phyloP scores from a whole-genome alignment of 2,113 vertebrate genomes.

The Festucalex cinctus region DNA sequence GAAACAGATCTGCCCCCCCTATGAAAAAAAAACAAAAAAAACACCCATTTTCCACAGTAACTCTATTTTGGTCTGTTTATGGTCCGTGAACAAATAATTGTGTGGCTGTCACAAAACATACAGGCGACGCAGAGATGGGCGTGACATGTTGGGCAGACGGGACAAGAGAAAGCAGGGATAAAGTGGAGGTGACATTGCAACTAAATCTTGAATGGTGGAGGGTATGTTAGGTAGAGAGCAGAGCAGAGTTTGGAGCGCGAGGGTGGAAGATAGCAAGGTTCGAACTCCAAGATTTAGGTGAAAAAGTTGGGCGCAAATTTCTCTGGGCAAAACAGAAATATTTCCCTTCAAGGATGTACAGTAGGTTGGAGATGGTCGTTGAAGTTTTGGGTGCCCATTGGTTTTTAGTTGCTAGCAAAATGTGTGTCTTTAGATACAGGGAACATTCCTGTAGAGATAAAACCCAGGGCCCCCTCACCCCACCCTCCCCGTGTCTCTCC shows the following conservation, averaged over 20 bases:
- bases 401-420: conserved; percentile 54
- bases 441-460: conserved; percentile 76
- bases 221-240: conserved; percentile 26
- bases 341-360: not conserved
- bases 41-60: conserved; percentile 63
- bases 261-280: conserved; percentile 6
- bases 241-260: conserved; percentile 15
- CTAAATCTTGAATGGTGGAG: conserved; percentile 33
- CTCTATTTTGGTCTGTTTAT: conserved; percentile 40
- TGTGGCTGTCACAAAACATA: conserved; percentile 69
- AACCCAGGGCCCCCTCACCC: conserved; percentile 55
- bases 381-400: conserved; percentile 28
- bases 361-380: conserved; percentile 1
- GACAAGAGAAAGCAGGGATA: conserved; percentile 58
- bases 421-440: conserved; percentile 72
- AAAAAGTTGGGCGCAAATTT: not conserved
- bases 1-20: conserved; percentile 47
- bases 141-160: conserved; percentile 44
- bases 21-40: conserved; percentile 6
- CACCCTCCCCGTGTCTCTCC: conserved; percentile 54
- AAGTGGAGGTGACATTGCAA: conserved; percentile 39
- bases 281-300: not conserved
- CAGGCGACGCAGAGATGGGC: conserved; percentile 50
- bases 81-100: conserved; percentile 48
- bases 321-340: not conserved